phyloP scores from a whole-genome alignment of 2,797 vertebrate genomes.

The Vultur gryphus region DNA sequence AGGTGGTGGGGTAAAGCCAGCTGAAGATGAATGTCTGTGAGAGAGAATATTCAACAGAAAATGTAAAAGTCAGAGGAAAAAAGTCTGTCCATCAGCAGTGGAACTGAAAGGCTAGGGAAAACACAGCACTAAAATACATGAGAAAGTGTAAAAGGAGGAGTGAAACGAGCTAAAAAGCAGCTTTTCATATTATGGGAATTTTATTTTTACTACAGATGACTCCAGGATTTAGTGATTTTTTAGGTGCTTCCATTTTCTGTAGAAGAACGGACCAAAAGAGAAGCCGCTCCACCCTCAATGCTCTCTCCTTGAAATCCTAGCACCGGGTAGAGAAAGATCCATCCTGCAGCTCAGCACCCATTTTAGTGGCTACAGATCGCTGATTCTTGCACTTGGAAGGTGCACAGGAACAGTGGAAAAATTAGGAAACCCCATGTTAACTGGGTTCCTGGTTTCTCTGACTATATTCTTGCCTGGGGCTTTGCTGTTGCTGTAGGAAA shows the following conservation, averaged over 20 bases:
- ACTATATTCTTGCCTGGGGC: not conserved
- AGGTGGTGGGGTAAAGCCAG: not conserved
- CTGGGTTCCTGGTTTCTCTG: not conserved
- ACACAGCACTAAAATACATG: not conserved
- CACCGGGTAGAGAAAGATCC: accelerated
- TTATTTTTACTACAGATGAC: not conserved
- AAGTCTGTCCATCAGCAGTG: not conserved
- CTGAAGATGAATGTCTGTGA: not conserved
- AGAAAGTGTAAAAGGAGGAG: not conserved
- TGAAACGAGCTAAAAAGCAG: not conserved
- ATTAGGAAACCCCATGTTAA: not conserved
- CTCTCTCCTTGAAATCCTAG: not conserved
- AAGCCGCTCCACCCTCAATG: not conserved
- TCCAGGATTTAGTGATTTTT: not conserved
- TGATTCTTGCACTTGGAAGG: not conserved
- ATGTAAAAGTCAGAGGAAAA: not conserved
- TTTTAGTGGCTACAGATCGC: not conserved
- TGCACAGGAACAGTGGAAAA: not conserved
- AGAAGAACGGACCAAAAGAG: not conserved
- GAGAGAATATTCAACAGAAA: not conserved
- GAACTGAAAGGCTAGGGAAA: not conserved
- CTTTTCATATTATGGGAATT: not conserved
- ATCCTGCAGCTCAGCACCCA: not conserved
- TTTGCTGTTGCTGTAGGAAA: not conserved
- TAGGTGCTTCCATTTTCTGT: not conserved